These are phyloP conservation scores for Tragelaphus scriptus DNA, from an alignment of 2,113 vertebrate species.

Conservation along the genomic window DNA sequence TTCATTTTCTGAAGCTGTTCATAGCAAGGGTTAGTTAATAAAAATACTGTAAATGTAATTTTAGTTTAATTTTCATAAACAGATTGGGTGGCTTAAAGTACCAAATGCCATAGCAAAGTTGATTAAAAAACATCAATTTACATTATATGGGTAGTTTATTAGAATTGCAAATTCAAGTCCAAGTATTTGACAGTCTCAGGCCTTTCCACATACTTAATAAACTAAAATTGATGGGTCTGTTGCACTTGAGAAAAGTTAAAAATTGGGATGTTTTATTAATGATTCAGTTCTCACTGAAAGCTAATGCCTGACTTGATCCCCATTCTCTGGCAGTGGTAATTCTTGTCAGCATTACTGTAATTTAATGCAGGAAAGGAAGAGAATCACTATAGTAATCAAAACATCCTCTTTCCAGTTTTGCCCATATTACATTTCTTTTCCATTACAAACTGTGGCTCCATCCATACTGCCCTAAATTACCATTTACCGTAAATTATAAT, in stretches of 20 bases:
- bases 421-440: neutral
- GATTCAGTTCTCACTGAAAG: neutral
- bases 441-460: neutral
- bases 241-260: neutral
- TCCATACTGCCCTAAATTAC: neutral
- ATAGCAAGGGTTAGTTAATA: conserved; percentile 1
- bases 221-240: neutral
- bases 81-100: conserved; percentile 1
- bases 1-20: conserved; percentile 34
- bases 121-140: conserved; percentile 15
- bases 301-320: neutral
- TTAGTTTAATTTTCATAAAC: conserved; percentile 1
- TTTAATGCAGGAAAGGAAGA: neutral
- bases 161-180: neutral
- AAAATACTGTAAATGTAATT: neutral
- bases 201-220: neutral
- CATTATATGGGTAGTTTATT: neutral
- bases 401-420: neutral
- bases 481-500: neutral
- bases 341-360: neutral
- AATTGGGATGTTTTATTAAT: neutral
- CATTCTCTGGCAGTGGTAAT: fast-evolving
- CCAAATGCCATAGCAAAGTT: neutral
- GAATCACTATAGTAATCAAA: neutral
- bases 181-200: neutral